A percentile compares a stretch with the other conserved stretches of the same genome.
These are phyloP conservation scores for Pangasianodon gigas DNA, from an alignment of 2,113 vertebrate genomes.

Conservation along the genomic window DNA sequence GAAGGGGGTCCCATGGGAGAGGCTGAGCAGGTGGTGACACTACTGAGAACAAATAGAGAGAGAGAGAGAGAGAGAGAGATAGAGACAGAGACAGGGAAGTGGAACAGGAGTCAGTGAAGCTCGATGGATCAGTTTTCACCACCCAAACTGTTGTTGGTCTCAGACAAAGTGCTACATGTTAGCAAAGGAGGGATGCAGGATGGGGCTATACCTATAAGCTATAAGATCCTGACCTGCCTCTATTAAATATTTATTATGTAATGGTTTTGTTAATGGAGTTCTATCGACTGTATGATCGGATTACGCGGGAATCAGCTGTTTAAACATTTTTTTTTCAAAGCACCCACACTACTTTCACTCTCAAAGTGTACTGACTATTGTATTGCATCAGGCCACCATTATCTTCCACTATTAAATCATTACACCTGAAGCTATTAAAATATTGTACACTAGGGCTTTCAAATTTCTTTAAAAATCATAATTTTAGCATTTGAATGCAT, in stretches of 20 bases:
- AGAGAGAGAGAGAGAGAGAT: neutral
- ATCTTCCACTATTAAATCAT: neutral
- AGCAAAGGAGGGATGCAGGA: slow-evolving; percentile 4
- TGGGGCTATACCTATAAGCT: slow-evolving; percentile 10
- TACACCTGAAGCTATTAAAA: neutral
- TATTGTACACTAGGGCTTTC: no score
- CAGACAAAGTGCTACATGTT: slow-evolving; percentile 44
- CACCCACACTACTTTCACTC: neutral
- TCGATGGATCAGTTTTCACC: slow-evolving; percentile 51
- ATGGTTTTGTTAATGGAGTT: slow-evolving; percentile 43
- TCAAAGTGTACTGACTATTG: neutral
- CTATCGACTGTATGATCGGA: slow-evolving; percentile 37
- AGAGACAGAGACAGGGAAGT: neutral
- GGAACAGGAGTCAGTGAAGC: slow-evolving; percentile 18
- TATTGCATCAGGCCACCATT: neutral
- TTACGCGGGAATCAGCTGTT: slow-evolving; percentile 17
- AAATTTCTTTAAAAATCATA: neutral
- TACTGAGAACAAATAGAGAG: slow-evolving; percentile 9
- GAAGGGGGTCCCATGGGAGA: slow-evolving; percentile 34
- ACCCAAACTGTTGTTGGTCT: slow-evolving; percentile 45
- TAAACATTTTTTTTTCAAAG: neutral
- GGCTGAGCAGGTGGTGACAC: slow-evolving; percentile 49
- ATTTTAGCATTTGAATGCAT: neutral
- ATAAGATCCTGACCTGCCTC: slow-evolving; percentile 22
- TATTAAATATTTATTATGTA: slow-evolving; percentile 52